Base-by-base conservation (phyloP, 1,140 invertebrate species). In the Ditylenchus dipsaci region DNA sequence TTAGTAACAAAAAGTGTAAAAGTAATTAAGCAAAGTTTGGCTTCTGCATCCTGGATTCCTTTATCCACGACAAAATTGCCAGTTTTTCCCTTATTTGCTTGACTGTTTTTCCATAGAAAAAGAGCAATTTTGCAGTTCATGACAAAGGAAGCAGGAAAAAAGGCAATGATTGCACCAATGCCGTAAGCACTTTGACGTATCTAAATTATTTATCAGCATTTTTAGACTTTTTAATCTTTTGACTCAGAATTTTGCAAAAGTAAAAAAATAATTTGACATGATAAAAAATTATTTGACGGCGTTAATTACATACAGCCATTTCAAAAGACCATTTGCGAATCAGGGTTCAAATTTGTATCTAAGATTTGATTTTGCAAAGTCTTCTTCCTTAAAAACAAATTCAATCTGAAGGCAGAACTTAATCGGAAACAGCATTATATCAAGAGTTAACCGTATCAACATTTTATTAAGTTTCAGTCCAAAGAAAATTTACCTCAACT, bases 121-220 rank as follows among this genome's bases (percentile, higher is more conserved):
- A 19, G 59, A 23, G 59, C 59, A 33, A 61, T 61, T 19, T 27
- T 61, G n/a, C n/a, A 21, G 27, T 61, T 61, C 29, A 61, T 30
- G 29, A 30, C 3, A 19, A 61, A 19, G 15, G n/a, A 23, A 17
- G 3, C 59, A 5, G 38, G 59, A 17, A 33, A 33, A 15, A 61
- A 45, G n/a, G 27, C n/a, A 5, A 61, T 27, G 8, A 61, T 61
- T n/a, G 27, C 27, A 21, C n/a, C 59, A 15, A 61, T 61, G 27
- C 59, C 27, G 59, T 61, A 61, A 29, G 17, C 29, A 29, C 59
- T 61, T 61, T 61, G 59, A 19, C 59, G 59, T 38, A 33, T 15
- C 59, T 61, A 45, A 15, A 61, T 26, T 57, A 57, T 57, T 23
- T 57, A 57, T 26, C 3, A 26, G 11, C n/a, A n/a, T n/a, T n/a